Conservation (phyloP, 37 sponge, comb jelly and placozoan genomes). For the Beroe ovata region DNA sequence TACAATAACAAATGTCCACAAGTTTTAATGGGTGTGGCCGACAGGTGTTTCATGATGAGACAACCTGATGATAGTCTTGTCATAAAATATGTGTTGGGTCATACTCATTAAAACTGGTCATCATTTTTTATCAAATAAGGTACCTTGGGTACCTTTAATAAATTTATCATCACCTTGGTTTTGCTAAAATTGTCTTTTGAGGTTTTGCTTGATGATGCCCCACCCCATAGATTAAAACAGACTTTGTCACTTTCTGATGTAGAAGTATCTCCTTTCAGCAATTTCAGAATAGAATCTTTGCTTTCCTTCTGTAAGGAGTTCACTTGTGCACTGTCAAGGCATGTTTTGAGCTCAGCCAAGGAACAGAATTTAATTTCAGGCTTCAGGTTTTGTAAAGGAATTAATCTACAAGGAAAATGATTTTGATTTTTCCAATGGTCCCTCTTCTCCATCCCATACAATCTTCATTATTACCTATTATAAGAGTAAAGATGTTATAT, state of each 20-base stretch:
- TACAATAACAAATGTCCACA: too few relatives aligned
- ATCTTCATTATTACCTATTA: conserved; percentile 60
- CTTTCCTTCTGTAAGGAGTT: conserved; percentile 56
- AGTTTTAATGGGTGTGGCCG: too few relatives aligned
- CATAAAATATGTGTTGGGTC: too few relatives aligned
- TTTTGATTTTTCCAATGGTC: conserved; percentile 37
- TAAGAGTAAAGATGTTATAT: too few relatives aligned
- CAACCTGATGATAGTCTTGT: too few relatives aligned
- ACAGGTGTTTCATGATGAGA: too few relatives aligned
- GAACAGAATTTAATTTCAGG: conserved; percentile 30
- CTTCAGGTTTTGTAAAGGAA: conserved; percentile 36
- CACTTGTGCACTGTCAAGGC: conserved; percentile 29
- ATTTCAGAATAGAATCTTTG: conserved; percentile 58
- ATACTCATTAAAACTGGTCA: too few relatives aligned
- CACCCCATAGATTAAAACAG: background rate
- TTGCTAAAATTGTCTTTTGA: background rate
- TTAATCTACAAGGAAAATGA: conserved; percentile 36
- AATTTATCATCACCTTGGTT: background rate
- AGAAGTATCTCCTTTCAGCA: background rate
- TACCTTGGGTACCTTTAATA: background rate
- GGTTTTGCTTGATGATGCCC: background rate
- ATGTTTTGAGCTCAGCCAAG: conserved; percentile 50
- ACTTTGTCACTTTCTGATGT: conserved; percentile 5
- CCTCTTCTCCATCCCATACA: conserved; percentile 52
- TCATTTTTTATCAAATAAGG: background rate